phyloP scores from a whole-genome alignment of 1,140 invertebrate species.

The Dufourea novaeangliae region DNA sequence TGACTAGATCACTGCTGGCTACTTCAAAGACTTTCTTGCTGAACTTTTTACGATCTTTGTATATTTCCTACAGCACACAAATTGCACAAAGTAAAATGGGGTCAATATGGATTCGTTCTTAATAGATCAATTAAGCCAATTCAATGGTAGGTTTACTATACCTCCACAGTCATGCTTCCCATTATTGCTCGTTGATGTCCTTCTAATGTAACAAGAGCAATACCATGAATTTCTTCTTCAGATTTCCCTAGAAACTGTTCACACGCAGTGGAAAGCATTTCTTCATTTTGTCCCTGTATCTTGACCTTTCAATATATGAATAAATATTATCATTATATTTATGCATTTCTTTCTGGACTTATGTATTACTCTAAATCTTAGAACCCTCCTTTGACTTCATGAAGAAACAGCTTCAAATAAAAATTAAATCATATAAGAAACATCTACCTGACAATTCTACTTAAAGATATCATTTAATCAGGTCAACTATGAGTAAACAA shows the following conservation, averaged over 20 bases:
- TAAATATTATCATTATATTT: slow-evolving; percentile 9
- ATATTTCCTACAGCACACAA: slow-evolving; percentile 90
- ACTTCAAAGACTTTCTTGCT: slow-evolving; percentile 98
- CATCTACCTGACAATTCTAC: too few species aligned
- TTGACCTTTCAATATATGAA: slow-evolving; percentile 87
- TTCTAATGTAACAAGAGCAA: slow-evolving; percentile 97
- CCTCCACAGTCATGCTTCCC: slow-evolving; percentile 99
- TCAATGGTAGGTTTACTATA: slow-evolving; percentile 66
- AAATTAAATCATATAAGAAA: too few species aligned
- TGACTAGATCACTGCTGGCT: slow-evolving; percentile 96
- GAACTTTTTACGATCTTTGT: slow-evolving; percentile 99
- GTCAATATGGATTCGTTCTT: background rate
- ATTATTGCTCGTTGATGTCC: slow-evolving; percentile 99
- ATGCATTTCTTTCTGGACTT: too few species aligned
- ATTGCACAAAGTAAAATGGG: background rate
- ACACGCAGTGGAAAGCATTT: slow-evolving; percentile 97
- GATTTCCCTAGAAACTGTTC: slow-evolving; percentile 97
- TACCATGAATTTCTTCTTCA: slow-evolving; percentile 94
- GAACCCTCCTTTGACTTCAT: too few species aligned
- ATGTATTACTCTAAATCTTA: too few species aligned
- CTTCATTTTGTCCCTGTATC: slow-evolving; percentile 98
- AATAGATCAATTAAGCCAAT: background rate
- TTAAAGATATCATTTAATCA: too few species aligned
- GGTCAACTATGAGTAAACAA: too few species aligned
- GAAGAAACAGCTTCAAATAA: too few species aligned